phyloP scores from a whole-genome alignment of 2,113 vertebrate species.

The Periophthalmus modestus region DNA sequence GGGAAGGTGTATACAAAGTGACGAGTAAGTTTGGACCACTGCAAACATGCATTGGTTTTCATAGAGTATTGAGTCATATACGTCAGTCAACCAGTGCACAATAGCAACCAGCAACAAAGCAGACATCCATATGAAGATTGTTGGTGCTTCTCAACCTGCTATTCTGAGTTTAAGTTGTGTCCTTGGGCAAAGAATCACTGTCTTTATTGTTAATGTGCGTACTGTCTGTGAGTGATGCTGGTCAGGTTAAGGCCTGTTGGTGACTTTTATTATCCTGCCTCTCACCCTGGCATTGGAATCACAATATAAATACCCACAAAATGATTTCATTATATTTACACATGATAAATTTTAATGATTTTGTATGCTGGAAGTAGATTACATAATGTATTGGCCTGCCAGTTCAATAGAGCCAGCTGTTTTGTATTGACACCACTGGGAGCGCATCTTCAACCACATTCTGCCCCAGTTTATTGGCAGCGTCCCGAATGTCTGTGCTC shows the following conservation, averaged over 20 bases:
- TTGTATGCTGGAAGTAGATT: background rate
- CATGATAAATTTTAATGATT: background rate
- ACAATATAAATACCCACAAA: background rate
- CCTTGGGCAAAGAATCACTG: background rate
- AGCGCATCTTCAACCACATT: constrained; percentile 62
- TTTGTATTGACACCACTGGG: constrained; percentile 30
- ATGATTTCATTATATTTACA: background rate
- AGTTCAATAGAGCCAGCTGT: constrained; percentile 2
- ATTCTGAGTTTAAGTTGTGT: background rate
- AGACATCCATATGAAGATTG: background rate
- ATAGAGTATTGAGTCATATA: too few relatives aligned
- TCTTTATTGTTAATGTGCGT: background rate
- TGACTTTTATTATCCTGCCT: background rate
- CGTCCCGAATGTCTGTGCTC: constrained; percentile 75
- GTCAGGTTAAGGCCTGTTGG: background rate
- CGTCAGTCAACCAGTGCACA: too few relatives aligned
- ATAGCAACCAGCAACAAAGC: background rate
- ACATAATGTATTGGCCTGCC: background rate
- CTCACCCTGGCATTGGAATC: background rate
- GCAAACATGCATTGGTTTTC: too few relatives aligned
- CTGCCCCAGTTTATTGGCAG: constrained; percentile 79
- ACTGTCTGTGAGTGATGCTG: too few relatives aligned
- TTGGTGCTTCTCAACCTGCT: background rate
- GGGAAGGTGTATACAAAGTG: too few relatives aligned
- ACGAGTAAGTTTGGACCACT: too few relatives aligned